These are phyloP conservation scores for Synanthedon tipuliformis DNA, from an alignment of 2,888 invertebrate genomes.

Conservation along the genomic window DNA sequence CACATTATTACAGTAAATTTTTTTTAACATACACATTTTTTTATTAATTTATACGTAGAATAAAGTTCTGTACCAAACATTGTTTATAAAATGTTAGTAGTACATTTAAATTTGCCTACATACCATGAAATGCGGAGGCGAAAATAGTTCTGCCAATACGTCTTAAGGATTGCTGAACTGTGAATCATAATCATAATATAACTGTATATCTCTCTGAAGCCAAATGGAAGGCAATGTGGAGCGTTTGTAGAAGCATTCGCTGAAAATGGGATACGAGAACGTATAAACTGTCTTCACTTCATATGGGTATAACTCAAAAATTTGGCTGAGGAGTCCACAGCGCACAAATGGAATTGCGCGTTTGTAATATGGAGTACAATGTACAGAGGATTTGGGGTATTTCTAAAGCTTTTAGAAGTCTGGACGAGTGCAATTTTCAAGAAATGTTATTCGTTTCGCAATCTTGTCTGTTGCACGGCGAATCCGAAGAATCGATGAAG, in stretches of 20 bases:
- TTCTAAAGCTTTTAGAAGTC: slow-evolving; percentile 22
- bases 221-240: slow-evolving; percentile 44
- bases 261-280: slow-evolving; percentile 41
- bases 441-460: not conserved
- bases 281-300: slow-evolving; percentile 53
- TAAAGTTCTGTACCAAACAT: no score
- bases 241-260: slow-evolving; percentile 15
- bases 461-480: not conserved
- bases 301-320: slow-evolving; percentile 56
- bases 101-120: no score
- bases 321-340: slow-evolving; percentile 48
- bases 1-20: no score
- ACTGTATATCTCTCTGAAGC: slow-evolving; percentile 19
- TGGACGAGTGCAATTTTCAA: not conserved
- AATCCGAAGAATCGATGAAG: not conserved
- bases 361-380: slow-evolving; percentile 47
- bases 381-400: slow-evolving; percentile 46
- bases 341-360: slow-evolving; percentile 37
- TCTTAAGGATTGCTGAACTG: not conserved
- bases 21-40: no score
- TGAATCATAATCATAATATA: not conserved
- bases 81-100: not conserved
- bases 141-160: no score
- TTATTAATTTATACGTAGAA: no score
- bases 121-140: no score